Base-by-base conservation (phyloP, 35 echinoderm and acorn worm genomes). In the Holothuria glaberrima region DNA sequence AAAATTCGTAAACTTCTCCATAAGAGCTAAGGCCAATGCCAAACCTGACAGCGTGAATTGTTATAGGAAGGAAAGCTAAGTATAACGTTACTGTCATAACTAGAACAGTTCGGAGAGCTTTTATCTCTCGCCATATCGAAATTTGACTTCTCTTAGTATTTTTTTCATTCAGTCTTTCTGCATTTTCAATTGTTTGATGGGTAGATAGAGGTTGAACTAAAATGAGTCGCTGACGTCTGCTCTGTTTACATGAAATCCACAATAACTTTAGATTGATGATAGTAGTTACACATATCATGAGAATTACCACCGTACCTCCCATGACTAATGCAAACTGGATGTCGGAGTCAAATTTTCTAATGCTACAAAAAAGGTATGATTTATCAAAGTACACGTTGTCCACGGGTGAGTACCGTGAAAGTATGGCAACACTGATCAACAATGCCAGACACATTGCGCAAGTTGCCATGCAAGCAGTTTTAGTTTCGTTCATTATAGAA, bases 51-150 rank as follows among this genome's bases (percentile, higher is more conserved):
- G 48, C 48, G 48, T 82, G 79, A n/a, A 59, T 32, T 56, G 79
- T 82, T 24, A 82, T 6, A 26, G 79, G 79, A 7, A 82, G 48
- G 48, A 48, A 82, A 30, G 48, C 79, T 3, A 82, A 22, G 48
- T 82, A 82, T 33, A 82, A 13, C 6, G 79, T 25, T 2, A 9
- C 41, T 29, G 79, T 58, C 79, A 82, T 82, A 56, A 26, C 48
- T 5, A 82, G 48, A 28, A 82, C 79, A 18, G 79, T 82, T 18
- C 79, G 79, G 36, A 82, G 50, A 82, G 79, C 79, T 60, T 82
- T 82, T 9, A 57, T 82, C 48, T 82, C 79, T 33, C 29, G 44
- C 48, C 57, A 82, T 33, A 22, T 82, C n/a, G 78, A 82, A n/a
- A 26, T 82, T 7, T 82, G 22, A 60, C 21, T 82, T 30, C 50